A percentile compares a stretch with the other conserved stretches of the same genome.
phyloP scores from a whole-genome alignment of 2,888 invertebrate species.

The Pachymerium ferrugineum region DNA sequence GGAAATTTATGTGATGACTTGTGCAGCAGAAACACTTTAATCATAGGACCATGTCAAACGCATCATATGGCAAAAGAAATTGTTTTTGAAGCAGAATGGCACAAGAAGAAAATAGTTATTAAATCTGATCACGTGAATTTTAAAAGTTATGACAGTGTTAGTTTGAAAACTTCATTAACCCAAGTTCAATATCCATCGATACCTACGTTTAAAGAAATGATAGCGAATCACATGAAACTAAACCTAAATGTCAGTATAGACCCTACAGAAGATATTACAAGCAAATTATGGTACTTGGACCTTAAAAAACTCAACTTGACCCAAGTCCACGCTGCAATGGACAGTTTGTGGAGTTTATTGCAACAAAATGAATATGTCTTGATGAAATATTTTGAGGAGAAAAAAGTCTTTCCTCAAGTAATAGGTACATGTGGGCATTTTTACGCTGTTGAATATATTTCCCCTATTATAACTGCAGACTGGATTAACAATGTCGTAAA shows the following conservation, averaged over 20 bases:
- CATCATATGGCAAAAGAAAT: slow-evolving; percentile 59
- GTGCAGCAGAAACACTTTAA: slow-evolving; percentile 55
- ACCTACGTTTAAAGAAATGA: slow-evolving; percentile 36
- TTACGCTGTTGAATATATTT: slow-evolving; percentile 61
- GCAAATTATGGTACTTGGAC: not conserved
- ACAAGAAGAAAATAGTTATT: slow-evolving; percentile 56
- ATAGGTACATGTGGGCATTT: slow-evolving; percentile 62
- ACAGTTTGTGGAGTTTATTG: slow-evolving; percentile 59
- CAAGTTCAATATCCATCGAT: slow-evolving; percentile 34
- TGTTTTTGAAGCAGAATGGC: slow-evolving; percentile 58
- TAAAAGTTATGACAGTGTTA: slow-evolving; percentile 31
- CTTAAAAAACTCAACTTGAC: not conserved
- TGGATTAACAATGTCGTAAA: slow-evolving; percentile 40
- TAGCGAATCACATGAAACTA: slow-evolving; percentile 34
- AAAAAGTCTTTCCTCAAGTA: slow-evolving; percentile 60
- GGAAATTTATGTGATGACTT: slow-evolving; percentile 61
- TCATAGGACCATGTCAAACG: slow-evolving; percentile 57
- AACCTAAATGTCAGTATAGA: slow-evolving; percentile 35
- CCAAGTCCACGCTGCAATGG: slow-evolving; percentile 49
- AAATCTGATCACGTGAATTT: slow-evolving; percentile 47
- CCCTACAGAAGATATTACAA: not conserved
- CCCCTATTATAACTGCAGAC: slow-evolving; percentile 50
- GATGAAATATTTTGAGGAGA: slow-evolving; percentile 56
- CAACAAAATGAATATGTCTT: slow-evolving; percentile 64
- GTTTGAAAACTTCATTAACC: not conserved